These are phyloP conservation scores for Phymorhynchus buccinoides DNA, from an alignment of 1,140 invertebrate genomes.

Conservation along the genomic window DNA sequence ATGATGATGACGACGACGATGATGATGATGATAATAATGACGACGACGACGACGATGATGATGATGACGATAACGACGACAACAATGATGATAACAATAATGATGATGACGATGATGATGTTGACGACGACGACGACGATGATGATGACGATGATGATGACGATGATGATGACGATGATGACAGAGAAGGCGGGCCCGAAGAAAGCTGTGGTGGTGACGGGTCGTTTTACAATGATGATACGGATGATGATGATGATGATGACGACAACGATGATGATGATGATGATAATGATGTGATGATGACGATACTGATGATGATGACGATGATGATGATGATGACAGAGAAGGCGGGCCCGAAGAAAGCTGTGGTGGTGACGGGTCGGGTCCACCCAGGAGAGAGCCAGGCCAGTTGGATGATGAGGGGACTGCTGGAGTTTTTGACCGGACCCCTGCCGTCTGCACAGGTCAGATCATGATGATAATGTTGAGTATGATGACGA, in stretches of 20 bases:
- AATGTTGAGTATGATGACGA: too few species aligned
- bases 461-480: too few species aligned
- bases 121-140: too few species aligned
- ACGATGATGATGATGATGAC: not conserved
- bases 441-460: conserved; percentile 62
- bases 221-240: not conserved
- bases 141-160: not conserved
- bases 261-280: not conserved
- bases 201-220: not conserved
- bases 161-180: not conserved
- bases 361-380: conserved; percentile 76
- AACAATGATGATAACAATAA: not conserved
- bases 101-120: not conserved
- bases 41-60: not conserved
- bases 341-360: conserved; percentile 56
- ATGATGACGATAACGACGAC: not conserved
- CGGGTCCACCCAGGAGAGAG: conserved; percentile 73
- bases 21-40: not conserved
- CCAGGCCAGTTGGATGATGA: conserved; percentile 74
- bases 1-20: not conserved
- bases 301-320: not conserved
- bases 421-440: conserved; percentile 70
- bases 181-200: not conserved
- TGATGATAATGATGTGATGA: too few species aligned
- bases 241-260: not conserved